Evolutionary conservation across 2,113 vertebrate species (phyloP).

Genomic region (Spilogale gracilis): DNA sequence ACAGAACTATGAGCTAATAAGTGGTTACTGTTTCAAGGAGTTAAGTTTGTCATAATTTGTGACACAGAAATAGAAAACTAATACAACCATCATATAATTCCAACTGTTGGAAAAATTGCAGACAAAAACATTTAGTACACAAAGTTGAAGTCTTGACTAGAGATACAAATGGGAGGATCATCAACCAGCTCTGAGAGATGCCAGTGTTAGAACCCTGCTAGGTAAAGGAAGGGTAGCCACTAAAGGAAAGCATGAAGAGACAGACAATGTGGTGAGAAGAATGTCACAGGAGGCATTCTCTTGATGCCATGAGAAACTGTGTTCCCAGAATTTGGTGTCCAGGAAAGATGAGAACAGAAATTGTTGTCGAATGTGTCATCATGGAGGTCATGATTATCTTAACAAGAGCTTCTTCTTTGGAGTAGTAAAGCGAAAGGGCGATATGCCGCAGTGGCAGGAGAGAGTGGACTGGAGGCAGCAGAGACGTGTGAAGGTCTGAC

Average conservation of each 20-base stretch:
- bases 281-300: background rate
- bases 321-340: background rate
- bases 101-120: background rate
- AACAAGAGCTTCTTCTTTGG: background rate
- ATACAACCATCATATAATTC: background rate
- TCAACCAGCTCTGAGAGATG: background rate
- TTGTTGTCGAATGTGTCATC: background rate
- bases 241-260: background rate
- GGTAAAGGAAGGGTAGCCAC: background rate
- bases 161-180: background rate
- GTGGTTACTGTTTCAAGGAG: background rate
- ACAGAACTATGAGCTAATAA: background rate
- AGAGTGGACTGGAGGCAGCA: background rate
- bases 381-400: background rate
- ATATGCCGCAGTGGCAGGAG: too few species aligned
- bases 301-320: background rate
- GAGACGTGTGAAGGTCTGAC: background rate
- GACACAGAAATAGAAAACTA: background rate
- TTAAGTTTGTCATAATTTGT: background rate
- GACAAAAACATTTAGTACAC: background rate
- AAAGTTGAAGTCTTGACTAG: background rate
- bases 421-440: background rate
- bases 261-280: background rate
- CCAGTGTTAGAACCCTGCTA: too few species aligned
- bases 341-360: conserved; percentile 11